A percentile compares a stretch with the other conserved stretches of the same genome.
phyloP scores from a whole-genome alignment of 2,888 invertebrate genomes.

The Pocota personata region DNA sequence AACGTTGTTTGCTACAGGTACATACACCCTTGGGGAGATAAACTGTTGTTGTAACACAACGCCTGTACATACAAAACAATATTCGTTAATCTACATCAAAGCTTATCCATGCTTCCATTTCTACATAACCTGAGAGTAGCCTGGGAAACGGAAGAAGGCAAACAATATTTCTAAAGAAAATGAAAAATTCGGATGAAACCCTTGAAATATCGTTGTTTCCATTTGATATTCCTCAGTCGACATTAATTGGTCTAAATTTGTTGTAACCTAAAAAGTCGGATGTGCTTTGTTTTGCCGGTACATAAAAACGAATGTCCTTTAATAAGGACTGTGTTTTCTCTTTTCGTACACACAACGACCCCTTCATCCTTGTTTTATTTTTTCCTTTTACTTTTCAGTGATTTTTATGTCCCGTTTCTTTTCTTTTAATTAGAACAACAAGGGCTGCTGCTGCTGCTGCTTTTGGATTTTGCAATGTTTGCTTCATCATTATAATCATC shows the following conservation, averaged over 20 bases:
- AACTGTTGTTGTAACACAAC: no score
- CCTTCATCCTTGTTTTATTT: neutral
- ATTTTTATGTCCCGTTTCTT: conserved; percentile 8
- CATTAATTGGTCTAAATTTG: neutral
- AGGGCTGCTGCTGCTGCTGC: neutral
- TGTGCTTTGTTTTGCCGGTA: neutral
- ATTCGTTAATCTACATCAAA: no score
- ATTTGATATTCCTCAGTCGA: no score
- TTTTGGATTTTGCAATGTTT: conserved; percentile 26
- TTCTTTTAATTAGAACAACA: conserved; percentile 50
- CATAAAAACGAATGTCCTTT: neutral
- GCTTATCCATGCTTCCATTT: no score
- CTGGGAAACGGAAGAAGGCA: no score
- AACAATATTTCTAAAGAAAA: no score
- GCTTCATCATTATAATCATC: conserved; percentile 43
- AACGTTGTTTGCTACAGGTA: no score
- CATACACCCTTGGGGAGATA: no score
- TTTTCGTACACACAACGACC: neutral
- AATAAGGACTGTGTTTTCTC: neutral
- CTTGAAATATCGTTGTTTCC: no score
- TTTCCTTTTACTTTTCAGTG: neutral
- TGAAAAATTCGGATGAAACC: no score
- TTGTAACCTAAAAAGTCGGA: neutral
- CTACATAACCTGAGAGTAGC: no score
- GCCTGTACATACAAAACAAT: no score